Percentiles rank a stretch among this genome's conserved stretches.
Conservation (phyloP, 2,113 vertebrate species). For the Diglossa brunneiventris region DNA sequence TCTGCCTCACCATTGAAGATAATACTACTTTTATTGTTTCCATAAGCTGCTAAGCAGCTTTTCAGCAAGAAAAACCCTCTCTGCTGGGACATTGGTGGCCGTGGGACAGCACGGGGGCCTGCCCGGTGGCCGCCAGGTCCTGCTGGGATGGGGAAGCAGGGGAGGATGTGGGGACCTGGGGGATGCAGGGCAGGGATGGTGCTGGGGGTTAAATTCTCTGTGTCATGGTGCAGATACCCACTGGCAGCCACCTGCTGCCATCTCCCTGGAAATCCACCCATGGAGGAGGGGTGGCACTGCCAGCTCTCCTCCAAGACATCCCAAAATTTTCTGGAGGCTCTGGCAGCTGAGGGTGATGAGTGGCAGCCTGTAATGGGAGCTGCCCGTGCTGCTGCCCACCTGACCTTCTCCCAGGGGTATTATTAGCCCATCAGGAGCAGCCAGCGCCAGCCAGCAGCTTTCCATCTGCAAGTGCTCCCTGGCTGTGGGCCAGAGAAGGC, state of each 20-base stretch:
- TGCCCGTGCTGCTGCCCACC: conserved; percentile 3
- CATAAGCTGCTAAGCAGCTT: conserved; percentile 67
- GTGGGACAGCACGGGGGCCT: background rate
- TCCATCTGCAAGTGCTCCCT: background rate
- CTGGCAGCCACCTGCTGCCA: background rate
- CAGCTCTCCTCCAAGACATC: background rate
- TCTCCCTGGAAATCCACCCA: background rate
- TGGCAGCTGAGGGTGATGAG: background rate
- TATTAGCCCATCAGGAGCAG: background rate
- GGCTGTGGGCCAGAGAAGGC: background rate
- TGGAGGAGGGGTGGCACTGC: background rate
- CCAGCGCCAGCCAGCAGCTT: background rate
- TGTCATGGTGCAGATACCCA: accelerated
- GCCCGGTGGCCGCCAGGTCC: background rate
- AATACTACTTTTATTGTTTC: conserved; percentile 71
- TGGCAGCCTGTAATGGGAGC: background rate
- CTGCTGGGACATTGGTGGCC: background rate
- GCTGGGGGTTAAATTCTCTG: background rate
- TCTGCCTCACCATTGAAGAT: conserved; percentile 47
- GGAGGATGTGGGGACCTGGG: accelerated
- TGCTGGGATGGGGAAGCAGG: background rate
- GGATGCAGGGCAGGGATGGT: background rate
- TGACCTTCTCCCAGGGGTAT: conserved; percentile 36
- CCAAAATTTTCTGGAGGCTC: background rate
- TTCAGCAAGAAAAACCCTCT: conserved; percentile 36